A percentile compares a stretch with the other conserved stretches of the same genome.
phyloP scores from a whole-genome alignment of 2,888 invertebrate genomes.

The Bugula neritina region DNA sequence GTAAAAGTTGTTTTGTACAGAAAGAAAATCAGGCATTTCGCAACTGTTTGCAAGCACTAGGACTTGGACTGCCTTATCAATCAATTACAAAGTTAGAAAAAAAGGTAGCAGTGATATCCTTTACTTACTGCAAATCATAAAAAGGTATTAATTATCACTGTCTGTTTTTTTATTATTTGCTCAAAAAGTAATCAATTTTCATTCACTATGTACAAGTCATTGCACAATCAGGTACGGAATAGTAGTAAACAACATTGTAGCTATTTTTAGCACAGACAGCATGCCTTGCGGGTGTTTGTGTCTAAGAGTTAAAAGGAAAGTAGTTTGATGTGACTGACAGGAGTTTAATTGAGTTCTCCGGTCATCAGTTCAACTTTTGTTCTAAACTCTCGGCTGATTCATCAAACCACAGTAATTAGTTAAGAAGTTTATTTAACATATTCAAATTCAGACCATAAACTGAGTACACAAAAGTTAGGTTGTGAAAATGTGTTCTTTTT shows the following conservation, averaged over 20 bases:
- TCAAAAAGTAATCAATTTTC: too few relatives aligned
- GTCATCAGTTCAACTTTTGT: neutral
- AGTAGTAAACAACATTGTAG: neutral
- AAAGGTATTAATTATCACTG: too few relatives aligned
- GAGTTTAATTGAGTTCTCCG: neutral
- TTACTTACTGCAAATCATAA: too few relatives aligned
- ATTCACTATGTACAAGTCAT: too few relatives aligned
- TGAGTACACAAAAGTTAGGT: neutral
- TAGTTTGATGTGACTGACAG: neutral
- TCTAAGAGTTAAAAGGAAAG: neutral
- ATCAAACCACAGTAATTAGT: neutral
- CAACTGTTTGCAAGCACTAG: too few relatives aligned
- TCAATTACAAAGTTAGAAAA: too few relatives aligned
- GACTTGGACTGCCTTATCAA: too few relatives aligned
- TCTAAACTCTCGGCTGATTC: neutral
- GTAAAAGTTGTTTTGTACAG: too few relatives aligned
- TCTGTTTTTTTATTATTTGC: too few relatives aligned
- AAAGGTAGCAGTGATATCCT: too few relatives aligned
- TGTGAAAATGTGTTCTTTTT: neutral
- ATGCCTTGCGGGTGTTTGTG: neutral
- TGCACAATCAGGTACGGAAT: neutral
- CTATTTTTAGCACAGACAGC: neutral
- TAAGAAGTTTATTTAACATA: neutral
- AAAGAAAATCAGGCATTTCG: too few relatives aligned
- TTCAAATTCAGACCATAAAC: neutral